Percentiles rank a stretch among this genome's conserved stretches.
Conservation (phyloP, 2,888 invertebrate species). For the Stramonita haemastoma region DNA sequence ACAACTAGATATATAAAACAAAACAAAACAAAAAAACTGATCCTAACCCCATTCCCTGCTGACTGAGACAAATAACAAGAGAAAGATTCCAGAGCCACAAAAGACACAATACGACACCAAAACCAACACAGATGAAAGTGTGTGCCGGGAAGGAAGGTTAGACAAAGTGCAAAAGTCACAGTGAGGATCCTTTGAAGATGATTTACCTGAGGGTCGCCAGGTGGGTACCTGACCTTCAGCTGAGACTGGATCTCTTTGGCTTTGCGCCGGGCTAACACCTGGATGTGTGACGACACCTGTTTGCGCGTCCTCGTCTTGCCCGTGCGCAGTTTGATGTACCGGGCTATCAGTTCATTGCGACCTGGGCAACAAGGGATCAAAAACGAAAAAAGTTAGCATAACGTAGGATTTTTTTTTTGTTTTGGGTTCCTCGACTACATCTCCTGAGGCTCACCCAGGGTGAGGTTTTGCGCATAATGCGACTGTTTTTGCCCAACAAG, state of each 20-base stretch:
- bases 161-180: no score
- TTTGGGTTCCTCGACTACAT: background rate
- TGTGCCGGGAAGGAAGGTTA: no score
- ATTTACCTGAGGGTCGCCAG: slow-evolving; percentile 27
- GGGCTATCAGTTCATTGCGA: slow-evolving; percentile 99
- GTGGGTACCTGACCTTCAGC: slow-evolving; percentile 65
- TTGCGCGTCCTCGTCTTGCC: slow-evolving; percentile 99
- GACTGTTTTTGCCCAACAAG: no score
- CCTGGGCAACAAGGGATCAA: slow-evolving; percentile 82
- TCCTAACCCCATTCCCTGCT: no score
- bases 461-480: no score
- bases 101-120: no score
- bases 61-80: no score
- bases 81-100: no score
- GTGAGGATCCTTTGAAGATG: background rate
- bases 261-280: slow-evolving; percentile 98
- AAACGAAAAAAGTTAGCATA: background rate
- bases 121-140: no score
- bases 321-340: slow-evolving; percentile 99
- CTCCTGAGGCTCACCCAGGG: no score
- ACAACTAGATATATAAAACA: no score
- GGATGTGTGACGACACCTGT: slow-evolving; percentile 99
- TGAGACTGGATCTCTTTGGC: slow-evolving; percentile 93
- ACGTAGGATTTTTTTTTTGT: background rate
- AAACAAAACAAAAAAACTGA: no score